phyloP scores from a whole-genome alignment of 2,797 vertebrate genomes.

The Nyctibius grandis region DNA sequence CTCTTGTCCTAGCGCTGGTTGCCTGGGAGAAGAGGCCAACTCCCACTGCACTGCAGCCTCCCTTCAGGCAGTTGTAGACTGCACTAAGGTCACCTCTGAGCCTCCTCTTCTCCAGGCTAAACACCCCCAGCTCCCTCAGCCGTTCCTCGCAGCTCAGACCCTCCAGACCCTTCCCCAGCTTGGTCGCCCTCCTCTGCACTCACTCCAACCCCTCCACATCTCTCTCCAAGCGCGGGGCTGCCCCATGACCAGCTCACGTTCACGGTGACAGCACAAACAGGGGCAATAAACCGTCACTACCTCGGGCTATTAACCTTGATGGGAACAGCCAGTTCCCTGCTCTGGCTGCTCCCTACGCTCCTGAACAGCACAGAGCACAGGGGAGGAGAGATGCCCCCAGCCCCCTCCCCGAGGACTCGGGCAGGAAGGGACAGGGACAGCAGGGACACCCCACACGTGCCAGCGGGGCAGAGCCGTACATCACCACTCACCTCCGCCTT shows the following conservation, averaged over 20 bases:
- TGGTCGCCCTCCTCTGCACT: too few species aligned
- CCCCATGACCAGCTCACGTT: background rate
- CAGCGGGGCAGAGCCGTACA: fast-evolving
- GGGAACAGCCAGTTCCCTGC: background rate
- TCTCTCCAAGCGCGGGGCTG: fast-evolving
- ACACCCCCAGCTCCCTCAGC: too few species aligned
- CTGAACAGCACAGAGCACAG: background rate
- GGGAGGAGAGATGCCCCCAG: background rate
- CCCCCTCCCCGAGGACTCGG: fast-evolving
- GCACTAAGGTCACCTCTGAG: too few species aligned
- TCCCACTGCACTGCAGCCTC: too few species aligned
- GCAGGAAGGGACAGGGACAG: background rate
- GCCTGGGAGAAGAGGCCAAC: too few species aligned
- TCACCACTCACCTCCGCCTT: conserved; percentile 85
- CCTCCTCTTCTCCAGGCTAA: too few species aligned
- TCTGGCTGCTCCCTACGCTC: background rate
- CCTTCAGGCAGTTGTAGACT: too few species aligned
- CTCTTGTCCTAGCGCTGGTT: too few species aligned
- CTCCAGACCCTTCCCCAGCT: too few species aligned
- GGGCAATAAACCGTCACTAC: background rate
- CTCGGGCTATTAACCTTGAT: background rate
- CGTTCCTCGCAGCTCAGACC: too few species aligned
- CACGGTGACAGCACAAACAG: background rate
- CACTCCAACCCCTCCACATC: too few species aligned
- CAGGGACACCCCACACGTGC: fast-evolving